Base-by-base conservation (phyloP, 2,797 vertebrate species). In the Cynodonichthys magdalenae region DNA sequence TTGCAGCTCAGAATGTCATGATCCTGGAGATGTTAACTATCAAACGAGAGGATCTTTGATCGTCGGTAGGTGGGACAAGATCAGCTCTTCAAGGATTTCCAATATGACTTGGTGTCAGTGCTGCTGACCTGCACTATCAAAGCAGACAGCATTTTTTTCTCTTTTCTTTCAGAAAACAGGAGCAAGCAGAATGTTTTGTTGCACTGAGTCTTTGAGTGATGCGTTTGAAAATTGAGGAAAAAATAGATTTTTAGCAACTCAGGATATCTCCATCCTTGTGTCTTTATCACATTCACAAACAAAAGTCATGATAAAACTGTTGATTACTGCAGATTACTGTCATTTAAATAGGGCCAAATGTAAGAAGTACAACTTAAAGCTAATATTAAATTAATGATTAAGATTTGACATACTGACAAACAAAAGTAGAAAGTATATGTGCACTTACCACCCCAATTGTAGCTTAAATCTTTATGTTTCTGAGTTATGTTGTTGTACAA, bases 21-120 rank as follows among this genome's bases (percentile, higher is more conserved):
- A 56, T 66, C 50, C 31, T 7, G 12, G 19, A 34, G 62, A 15
- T 55, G 46, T 74, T 58, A 47, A 15, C 24, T 15, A 10, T 57
- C 57, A 15, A 3, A 11, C 27, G 34, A 70, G 45, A 12, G 14
- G 24, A 3, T 68, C 50, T 41, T 34, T 31, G 20, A 34, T 66
- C 69, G 63, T 60, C 12, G 0, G 31, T 34, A 50, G 59, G 41
- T 29, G 31, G n/a, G 9, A 49, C 29, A 4, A 46, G 56, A 72
- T 56, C 46, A 65, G 47, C 17, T 9, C 9, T 58, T 71, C 4
- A 18, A 67, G 52, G 66, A 56, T 59, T 81, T 75, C 50, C 49
- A 58, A 66, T 39, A 47, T 55, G 58, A 75, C 60, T 51, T 11
- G 18, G 10, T 78, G 75, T 76, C 71, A 70, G 53, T 59, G 54